Evolutionary conservation across 1,140 invertebrate species (phyloP).

Genomic region (Contarinia nasturtii): DNA sequence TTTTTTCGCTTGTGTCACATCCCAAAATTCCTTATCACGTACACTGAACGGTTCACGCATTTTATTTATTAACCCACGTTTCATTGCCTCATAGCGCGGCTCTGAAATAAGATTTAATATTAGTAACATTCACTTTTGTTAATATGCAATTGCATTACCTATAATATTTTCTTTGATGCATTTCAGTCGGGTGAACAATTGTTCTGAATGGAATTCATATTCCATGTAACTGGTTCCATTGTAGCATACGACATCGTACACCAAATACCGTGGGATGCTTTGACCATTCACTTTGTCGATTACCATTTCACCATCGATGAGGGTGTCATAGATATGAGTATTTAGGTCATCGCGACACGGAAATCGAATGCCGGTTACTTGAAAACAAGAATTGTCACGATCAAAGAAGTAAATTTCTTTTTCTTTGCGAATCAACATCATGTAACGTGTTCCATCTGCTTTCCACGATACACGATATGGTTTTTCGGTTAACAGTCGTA

Average conservation of each 20-base stretch:
- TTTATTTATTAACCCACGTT: slow-evolving; percentile 51
- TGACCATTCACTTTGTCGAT: slow-evolving; percentile 51
- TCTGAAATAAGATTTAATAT: slow-evolving; percentile 21
- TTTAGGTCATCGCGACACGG: slow-evolving; percentile 48
- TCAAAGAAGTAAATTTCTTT: slow-evolving; percentile 86
- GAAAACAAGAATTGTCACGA: slow-evolving; percentile 87
- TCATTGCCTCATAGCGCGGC: slow-evolving; percentile 53
- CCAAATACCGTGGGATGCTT: slow-evolving; percentile 71
- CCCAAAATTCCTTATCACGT: slow-evolving; percentile 77
- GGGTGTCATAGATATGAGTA: slow-evolving; percentile 57
- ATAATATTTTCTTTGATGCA: slow-evolving; percentile 58
- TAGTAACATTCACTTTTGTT: slow-evolving; percentile 5
- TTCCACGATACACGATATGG: slow-evolving; percentile 97
- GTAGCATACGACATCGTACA: slow-evolving; percentile 83
- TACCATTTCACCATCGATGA: slow-evolving; percentile 95
- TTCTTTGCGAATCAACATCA: slow-evolving; percentile 83
- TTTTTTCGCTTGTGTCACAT: slow-evolving; percentile 42
- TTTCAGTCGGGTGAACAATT: slow-evolving; percentile 32
- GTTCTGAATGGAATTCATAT: slow-evolving; percentile 39
- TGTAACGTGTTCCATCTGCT: slow-evolving; percentile 92
- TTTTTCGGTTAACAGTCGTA: slow-evolving; percentile 53
- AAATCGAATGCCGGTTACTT: slow-evolving; percentile 65
- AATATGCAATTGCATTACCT: slow-evolving; percentile 12
- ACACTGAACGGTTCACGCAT: slow-evolving; percentile 72
- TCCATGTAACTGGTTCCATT: too few relatives aligned